Evolutionary conservation across 2,888 invertebrate genomes (phyloP).

Genomic region (Erannis defoliaria): DNA sequence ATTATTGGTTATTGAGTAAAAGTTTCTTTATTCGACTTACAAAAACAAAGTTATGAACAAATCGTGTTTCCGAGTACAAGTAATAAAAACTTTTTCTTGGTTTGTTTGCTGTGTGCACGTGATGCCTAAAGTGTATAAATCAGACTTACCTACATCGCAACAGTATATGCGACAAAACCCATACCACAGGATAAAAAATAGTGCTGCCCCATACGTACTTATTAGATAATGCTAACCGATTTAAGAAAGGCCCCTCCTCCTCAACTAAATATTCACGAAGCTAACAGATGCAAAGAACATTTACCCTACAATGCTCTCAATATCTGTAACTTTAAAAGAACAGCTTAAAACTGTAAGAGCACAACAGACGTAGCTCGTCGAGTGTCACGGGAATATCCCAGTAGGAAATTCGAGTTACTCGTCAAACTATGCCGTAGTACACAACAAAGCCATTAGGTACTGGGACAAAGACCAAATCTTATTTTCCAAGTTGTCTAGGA

Average conservation of each 20-base stretch:
- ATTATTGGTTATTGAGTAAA: conserved; percentile 65
- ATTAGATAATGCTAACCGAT: too few relatives aligned
- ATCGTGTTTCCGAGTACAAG: conserved; percentile 42
- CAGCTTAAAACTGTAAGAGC: conserved; percentile 52
- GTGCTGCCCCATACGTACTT: too few relatives aligned
- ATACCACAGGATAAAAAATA: too few relatives aligned
- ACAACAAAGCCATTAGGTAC: conserved; percentile 79
- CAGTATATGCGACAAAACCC: too few relatives aligned
- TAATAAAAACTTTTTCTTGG: conserved; percentile 32
- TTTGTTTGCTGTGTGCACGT: conserved; percentile 10
- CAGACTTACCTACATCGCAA: not conserved
- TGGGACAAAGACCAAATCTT: conserved; percentile 67
- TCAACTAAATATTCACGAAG: too few relatives aligned
- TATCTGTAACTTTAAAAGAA: conserved; percentile 35
- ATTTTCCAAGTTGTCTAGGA: conserved; percentile 68
- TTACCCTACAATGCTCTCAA: not conserved
- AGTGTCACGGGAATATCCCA: conserved; percentile 66
- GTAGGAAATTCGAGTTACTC: conserved; percentile 65
- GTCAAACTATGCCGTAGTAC: conserved; percentile 71
- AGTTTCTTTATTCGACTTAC: conserved; percentile 59
- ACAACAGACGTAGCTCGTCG: conserved; percentile 60
- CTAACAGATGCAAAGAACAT: not conserved
- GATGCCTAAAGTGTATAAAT: not conserved
- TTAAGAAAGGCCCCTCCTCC: too few relatives aligned
- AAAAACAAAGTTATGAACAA: conserved; percentile 53